phyloP scores from a whole-genome alignment of 2,113 vertebrate genomes.

The Gasterosteus nipponicus region DNA sequence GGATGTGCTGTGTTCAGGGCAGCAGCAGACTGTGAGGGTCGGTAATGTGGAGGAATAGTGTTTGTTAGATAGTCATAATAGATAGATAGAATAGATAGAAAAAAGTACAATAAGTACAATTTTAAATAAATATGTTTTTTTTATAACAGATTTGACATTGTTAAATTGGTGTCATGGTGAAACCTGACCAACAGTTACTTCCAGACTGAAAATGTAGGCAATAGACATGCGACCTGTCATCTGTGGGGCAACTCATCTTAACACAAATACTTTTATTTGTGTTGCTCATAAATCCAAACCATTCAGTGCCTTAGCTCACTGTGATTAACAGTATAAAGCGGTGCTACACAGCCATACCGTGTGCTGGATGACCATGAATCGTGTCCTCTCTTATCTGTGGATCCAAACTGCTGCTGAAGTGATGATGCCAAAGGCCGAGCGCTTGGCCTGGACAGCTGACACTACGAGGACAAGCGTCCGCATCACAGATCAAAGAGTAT shows the following conservation, averaged over 20 bases:
- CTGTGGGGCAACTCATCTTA: conserved; percentile 11
- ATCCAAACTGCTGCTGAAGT: conserved; percentile 25
- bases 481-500: conserved; percentile 10
- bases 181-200: background rate
- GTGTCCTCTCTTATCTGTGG: background rate
- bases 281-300: background rate
- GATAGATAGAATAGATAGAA: background rate
- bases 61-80: background rate
- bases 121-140: too few relatives aligned
- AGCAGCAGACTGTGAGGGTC: conserved; percentile 1
- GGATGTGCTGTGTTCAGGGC: background rate
- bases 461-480: conserved; percentile 5
- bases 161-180: conserved; percentile 6
- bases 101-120: background rate
- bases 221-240: background rate
- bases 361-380: background rate
- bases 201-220: conserved; percentile 8
- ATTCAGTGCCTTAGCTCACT: background rate
- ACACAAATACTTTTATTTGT: background rate
- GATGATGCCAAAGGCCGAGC: conserved; percentile 21
- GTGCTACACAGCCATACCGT: conserved; percentile 3
- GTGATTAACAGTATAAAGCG: background rate
- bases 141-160: background rate
- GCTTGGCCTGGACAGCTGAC: conserved; percentile 41
- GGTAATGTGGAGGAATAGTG: background rate